Percentiles rank a stretch among this genome's conserved stretches.
Conservation (phyloP, 1,140 invertebrate genomes). For the Ceratina calcarata region DNA sequence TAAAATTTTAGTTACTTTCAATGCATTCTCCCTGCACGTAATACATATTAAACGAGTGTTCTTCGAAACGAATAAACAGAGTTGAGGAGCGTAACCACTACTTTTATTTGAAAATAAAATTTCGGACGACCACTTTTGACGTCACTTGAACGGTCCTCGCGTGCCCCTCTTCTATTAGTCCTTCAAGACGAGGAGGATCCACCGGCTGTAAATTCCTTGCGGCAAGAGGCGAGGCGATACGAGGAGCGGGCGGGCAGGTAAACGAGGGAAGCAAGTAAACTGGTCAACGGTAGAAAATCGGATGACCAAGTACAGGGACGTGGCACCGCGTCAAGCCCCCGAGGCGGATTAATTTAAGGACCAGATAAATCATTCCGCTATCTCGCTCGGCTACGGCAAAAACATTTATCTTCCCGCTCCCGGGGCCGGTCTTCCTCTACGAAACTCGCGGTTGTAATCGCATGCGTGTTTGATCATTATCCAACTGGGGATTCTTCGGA, state of each 20-base stretch:
- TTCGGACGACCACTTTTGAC: too few relatives aligned
- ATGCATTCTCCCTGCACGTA: too few relatives aligned
- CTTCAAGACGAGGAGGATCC: too few relatives aligned
- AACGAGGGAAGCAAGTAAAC: conserved; percentile 17
- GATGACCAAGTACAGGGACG: conserved; percentile 43
- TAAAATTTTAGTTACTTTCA: too few relatives aligned
- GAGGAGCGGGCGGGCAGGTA: not conserved
- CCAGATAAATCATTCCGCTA: conserved; percentile 59
- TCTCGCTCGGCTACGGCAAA: conserved; percentile 49
- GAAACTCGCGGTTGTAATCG: conserved; percentile 47
- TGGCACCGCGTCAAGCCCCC: conserved; percentile 54
- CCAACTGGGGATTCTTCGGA: not conserved
- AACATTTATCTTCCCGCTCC: conserved; percentile 57
- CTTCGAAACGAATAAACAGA: too few relatives aligned
- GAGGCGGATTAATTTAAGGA: conserved; percentile 61
- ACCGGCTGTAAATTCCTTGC: not conserved
- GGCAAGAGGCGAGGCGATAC: not conserved
- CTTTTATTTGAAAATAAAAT: too few relatives aligned
- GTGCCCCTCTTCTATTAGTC: not conserved
- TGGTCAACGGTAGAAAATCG: conserved; percentile 45
- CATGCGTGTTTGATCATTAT: conserved; percentile 27
- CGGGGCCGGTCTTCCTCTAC: conserved; percentile 28
- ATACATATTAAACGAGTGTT: too few relatives aligned
- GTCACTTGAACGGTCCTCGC: too few relatives aligned
- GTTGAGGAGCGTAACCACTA: too few relatives aligned